Evolutionary conservation across 2,113 vertebrate species (phyloP).

Genomic region (Danio rerio): DNA sequence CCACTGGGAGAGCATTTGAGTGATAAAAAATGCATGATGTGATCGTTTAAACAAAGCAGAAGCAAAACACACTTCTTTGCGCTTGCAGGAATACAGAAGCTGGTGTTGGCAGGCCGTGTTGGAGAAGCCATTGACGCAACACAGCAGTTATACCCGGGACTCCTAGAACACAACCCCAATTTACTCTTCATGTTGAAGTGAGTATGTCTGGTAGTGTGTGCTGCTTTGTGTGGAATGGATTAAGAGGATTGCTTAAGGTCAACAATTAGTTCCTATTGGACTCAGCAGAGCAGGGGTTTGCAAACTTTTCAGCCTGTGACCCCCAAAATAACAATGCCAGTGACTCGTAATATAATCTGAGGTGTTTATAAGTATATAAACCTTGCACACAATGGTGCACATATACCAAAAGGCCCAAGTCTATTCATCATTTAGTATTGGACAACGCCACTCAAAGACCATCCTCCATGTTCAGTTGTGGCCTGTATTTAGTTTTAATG

Average conservation of each 20-base stretch:
- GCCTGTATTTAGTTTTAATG: too few species aligned
- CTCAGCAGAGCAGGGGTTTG: background rate
- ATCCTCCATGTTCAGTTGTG: too few species aligned
- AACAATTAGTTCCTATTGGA: background rate
- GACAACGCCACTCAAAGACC: too few species aligned
- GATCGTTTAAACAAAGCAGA: background rate
- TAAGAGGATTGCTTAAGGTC: constrained; percentile 14
- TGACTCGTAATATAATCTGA: too few species aligned
- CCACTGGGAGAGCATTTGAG: background rate
- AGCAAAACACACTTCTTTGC: background rate
- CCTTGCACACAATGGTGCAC: too few species aligned
- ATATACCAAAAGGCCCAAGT: too few species aligned
- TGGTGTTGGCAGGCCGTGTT: constrained; percentile 94
- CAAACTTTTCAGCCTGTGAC: background rate
- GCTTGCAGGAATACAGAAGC: constrained; percentile 90
- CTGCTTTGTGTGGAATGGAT: background rate
- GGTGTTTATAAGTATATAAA: too few species aligned
- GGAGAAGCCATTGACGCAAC: constrained; percentile 97
- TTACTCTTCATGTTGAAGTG: constrained; percentile 99
- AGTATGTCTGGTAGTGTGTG: constrained; percentile 65
- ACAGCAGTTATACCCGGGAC: constrained; percentile 92
- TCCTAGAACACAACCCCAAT: constrained; percentile 96
- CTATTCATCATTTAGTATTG: too few species aligned
- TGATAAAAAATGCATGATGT: constrained; percentile 4
- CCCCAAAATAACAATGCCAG: too few species aligned